These are phyloP conservation scores for Romanogobio albipinnatus DNA, from an alignment of 2,113 vertebrate species.

Conservation along the genomic window DNA sequence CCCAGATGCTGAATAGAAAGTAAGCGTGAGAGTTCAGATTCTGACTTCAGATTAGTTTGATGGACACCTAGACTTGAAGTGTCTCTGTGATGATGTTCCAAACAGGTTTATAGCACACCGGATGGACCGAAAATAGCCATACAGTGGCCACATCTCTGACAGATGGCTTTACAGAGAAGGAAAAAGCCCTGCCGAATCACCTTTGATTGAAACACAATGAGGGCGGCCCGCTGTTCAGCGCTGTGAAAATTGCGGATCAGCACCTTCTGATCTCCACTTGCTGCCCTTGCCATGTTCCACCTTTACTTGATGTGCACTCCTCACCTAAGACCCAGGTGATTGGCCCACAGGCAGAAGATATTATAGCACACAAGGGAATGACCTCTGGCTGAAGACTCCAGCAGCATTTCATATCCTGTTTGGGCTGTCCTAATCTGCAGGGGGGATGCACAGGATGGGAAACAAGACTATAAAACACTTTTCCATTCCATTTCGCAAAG, in stretches of 20 bases:
- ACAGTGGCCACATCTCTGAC: slow-evolving; percentile 38
- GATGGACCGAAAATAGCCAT: slow-evolving; percentile 33
- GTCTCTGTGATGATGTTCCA: slow-evolving; percentile 43
- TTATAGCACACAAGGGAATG: slow-evolving; percentile 56
- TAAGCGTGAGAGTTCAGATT: not conserved
- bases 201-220: slow-evolving; percentile 58
- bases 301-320: slow-evolving; percentile 45
- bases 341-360: slow-evolving; percentile 58
- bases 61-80: slow-evolving; percentile 34
- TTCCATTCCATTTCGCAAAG: slow-evolving; percentile 77
- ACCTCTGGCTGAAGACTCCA: slow-evolving; percentile 43
- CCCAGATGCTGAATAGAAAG: not conserved
- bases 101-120: slow-evolving; percentile 27
- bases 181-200: slow-evolving; percentile 47
- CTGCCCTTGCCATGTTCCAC: slow-evolving; percentile 52
- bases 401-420: slow-evolving; percentile 56
- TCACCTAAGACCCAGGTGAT: slow-evolving; percentile 59
- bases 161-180: slow-evolving; percentile 49
- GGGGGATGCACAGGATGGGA: slow-evolving; percentile 29
- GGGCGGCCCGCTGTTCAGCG: slow-evolving; percentile 4
- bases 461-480: slow-evolving; percentile 64
- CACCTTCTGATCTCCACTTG: slow-evolving; percentile 48
- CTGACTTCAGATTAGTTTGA: slow-evolving; percentile 37
- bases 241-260: slow-evolving; percentile 50
- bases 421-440: slow-evolving; percentile 59